Conservation (phyloP, 2,888 invertebrate genomes). For the Patella caerulea region DNA sequence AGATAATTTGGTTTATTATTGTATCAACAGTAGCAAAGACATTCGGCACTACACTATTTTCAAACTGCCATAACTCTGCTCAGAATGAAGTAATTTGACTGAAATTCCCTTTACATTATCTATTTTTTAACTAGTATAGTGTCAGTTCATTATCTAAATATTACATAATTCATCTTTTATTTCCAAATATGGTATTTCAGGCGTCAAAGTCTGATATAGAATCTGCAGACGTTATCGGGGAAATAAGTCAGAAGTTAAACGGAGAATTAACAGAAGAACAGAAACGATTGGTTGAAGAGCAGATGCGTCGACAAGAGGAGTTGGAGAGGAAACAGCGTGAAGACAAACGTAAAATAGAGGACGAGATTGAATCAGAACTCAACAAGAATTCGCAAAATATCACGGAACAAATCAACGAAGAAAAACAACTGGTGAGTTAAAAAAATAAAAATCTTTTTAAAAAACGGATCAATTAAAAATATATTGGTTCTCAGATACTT, state of each 20-base stretch:
- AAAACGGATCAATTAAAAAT: too few relatives aligned
- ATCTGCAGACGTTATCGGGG: conserved; percentile 59
- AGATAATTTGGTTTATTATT: too few relatives aligned
- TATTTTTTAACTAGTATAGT: too few relatives aligned
- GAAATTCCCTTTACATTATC: too few relatives aligned
- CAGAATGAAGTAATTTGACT: too few relatives aligned
- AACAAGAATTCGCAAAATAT: conserved; percentile 42
- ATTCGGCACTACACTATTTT: too few relatives aligned
- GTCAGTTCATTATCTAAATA: too few relatives aligned
- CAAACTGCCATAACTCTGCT: too few relatives aligned
- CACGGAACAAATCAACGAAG: conserved; percentile 56
- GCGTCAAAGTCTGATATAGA: conserved; percentile 61
- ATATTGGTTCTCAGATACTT: too few relatives aligned
- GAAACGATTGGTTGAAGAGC: conserved; percentile 52
- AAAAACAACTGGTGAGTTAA: conserved; percentile 60
- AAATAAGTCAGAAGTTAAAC: conserved; percentile 57
- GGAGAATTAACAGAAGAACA: conserved; percentile 50
- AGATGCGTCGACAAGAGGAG: conserved; percentile 52
- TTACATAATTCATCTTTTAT: background rate
- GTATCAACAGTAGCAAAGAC: too few relatives aligned
- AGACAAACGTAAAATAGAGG: conserved; percentile 44
- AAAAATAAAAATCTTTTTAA: too few relatives aligned
- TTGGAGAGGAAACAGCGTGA: conserved; percentile 53
- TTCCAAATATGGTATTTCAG: conserved; percentile 35
- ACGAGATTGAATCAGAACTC: conserved; percentile 49